Conservation (phyloP, 2,113 vertebrate species). For the Phycodurus eques region DNA sequence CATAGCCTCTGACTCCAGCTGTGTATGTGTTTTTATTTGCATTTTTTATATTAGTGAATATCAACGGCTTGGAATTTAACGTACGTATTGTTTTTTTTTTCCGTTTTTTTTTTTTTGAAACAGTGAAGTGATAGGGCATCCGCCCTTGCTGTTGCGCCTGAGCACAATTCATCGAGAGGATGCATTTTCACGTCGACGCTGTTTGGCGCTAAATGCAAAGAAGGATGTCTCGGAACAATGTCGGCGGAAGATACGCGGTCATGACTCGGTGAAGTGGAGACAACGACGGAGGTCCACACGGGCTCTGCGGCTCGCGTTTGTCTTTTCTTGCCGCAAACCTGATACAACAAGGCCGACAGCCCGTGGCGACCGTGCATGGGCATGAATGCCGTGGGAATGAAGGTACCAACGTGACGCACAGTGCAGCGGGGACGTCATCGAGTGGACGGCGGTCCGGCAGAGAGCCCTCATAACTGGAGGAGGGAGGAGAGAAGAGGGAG, state of each 20-base stretch:
- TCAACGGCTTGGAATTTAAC: slow-evolving; percentile 1
- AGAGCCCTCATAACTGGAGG: slow-evolving; percentile 39
- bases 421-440: slow-evolving; percentile 63
- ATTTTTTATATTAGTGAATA: neutral
- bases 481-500: neutral
- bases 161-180: slow-evolving; percentile 59
- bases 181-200: slow-evolving; percentile 56
- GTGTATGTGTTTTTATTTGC: slow-evolving; percentile 15
- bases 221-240: slow-evolving; percentile 43
- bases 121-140: slow-evolving; percentile 1
- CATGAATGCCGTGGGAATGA: slow-evolving; percentile 68
- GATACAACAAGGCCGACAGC: slow-evolving; percentile 38
- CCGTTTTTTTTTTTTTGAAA: neutral
- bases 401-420: slow-evolving; percentile 67
- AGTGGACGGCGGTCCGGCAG: slow-evolving; percentile 57
- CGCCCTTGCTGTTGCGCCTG: slow-evolving; percentile 54
- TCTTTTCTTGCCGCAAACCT: neutral
- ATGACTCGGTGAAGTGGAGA: slow-evolving; percentile 29
- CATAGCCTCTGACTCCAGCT: slow-evolving; percentile 32
- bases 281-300: slow-evolving; percentile 27
- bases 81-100: neutral
- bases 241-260: slow-evolving; percentile 14
- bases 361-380: slow-evolving; percentile 48
- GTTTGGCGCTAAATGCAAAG: slow-evolving; percentile 30
- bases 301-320: slow-evolving; percentile 11